Evolutionary conservation across 2,888 invertebrate genomes (phyloP), one percentile per base, ranked within the genome.

Genomic region (Hypolimnas misippus): DNA sequence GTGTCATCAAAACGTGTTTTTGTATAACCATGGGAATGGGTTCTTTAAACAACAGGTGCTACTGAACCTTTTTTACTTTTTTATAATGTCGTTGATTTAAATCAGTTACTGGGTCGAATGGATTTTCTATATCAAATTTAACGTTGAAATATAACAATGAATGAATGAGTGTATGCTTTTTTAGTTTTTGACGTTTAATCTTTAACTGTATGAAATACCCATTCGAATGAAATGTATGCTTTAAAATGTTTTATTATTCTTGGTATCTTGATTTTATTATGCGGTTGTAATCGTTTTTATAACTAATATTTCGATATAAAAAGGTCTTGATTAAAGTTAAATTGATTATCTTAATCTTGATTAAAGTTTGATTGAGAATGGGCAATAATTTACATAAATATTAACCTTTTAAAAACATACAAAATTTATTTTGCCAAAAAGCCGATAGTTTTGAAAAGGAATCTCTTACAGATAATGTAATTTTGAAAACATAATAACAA

Each of bases 31-130:
- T 87, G 89, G 87, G 87, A 89, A 86, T 79, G 73, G 76, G 70
- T 73, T 74, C 70, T 77, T 73, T 75, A 76, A 76, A 84, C 84
- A 86, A 88, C 89, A 88, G 89, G 89, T 89, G 89, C 78, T 82
- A 76, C 76, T 38, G 49, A 33, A 21, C 21, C 1, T 49, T 61
- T 62, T 50, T 56, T 63, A 38, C 55, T 63, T 55, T 51, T 50
- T 55, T 40, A 33, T 17, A 52, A 19, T n/a, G n/a, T n/a, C n/a
- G 35, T 33, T 33, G 14, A 49, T 56, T 55, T 61, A 56, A 33
- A 33, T 44, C 54, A 38, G 51, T 51, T 40, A 61, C 53, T 55
- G 63, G 55, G 50, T 53, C 65, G 65, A 66, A 66, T 62, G 57
- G 66, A 66, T 66, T 61, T 57, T 53, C 14, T 59, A 53, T 44